Conservation (phyloP, 1,140 invertebrate genomes). For the Euglossa dilemma region DNA sequence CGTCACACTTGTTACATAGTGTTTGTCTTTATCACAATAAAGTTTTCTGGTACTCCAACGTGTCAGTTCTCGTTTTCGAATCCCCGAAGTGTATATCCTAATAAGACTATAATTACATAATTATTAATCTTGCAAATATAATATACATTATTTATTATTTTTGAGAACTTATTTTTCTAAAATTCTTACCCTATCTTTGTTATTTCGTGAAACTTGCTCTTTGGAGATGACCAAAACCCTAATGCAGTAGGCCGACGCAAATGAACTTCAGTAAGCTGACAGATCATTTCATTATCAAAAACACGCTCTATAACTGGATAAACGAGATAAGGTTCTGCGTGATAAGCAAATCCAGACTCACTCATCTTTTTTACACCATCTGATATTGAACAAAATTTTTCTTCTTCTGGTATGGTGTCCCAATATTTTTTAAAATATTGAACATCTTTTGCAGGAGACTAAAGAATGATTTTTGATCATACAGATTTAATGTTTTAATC, state of each 20-base stretch:
- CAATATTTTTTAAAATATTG: constrained; percentile 54
- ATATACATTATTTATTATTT: neutral
- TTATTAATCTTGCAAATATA: neutral
- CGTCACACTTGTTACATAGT: constrained; percentile 48
- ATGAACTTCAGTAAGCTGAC: constrained; percentile 66
- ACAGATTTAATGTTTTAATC: neutral
- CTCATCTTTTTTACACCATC: constrained; percentile 44
- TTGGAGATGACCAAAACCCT: constrained; percentile 27
- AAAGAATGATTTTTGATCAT: neutral
- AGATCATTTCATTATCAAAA: constrained; percentile 61
- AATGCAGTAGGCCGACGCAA: constrained; percentile 41
- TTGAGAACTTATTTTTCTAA: neutral
- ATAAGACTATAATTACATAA: constrained; percentile 31
- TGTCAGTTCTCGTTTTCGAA: constrained; percentile 46
- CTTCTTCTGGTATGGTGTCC: constrained; percentile 38
- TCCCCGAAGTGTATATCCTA: constrained; percentile 46
- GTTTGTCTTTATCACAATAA: constrained; percentile 41
- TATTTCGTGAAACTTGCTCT: constrained; percentile 56
- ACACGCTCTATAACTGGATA: constrained; percentile 52
- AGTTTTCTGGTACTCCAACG: constrained; percentile 46
- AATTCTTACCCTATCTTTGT: constrained; percentile 52
- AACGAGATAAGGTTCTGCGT: constrained; percentile 39
- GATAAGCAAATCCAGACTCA: constrained; percentile 51
- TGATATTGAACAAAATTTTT: constrained; percentile 29
- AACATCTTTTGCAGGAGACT: constrained; percentile 44